These are phyloP conservation scores for Palaemon carinicauda DNA, from an alignment of 1,140 invertebrate species.

Conservation along the genomic window DNA sequence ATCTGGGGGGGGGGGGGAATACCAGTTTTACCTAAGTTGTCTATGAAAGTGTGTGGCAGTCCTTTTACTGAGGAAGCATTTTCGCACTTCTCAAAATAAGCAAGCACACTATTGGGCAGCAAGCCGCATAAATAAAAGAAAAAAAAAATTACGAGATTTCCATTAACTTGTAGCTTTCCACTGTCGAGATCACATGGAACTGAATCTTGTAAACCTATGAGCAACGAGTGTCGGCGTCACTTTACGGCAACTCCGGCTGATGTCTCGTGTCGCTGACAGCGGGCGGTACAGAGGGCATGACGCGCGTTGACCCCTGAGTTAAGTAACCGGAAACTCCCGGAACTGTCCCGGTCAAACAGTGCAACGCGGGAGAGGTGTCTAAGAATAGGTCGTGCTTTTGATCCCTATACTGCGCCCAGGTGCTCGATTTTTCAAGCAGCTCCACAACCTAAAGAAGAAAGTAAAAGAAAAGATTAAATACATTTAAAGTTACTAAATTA, in stretches of 20 bases:
- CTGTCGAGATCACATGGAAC: too few species aligned
- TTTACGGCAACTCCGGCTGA: conserved; percentile 26
- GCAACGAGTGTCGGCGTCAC: neutral
- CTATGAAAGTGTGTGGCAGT: too few species aligned
- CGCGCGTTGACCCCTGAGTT: conserved; percentile 65
- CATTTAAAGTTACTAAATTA: neutral
- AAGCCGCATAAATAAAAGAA: too few species aligned
- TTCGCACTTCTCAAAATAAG: too few species aligned
- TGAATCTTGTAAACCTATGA: too few species aligned
- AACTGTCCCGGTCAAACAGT: conserved; percentile 67
- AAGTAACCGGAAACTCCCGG: conserved; percentile 68
- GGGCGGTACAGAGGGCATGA: conserved; percentile 65
- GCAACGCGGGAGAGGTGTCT: conserved; percentile 66
- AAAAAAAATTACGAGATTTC: too few species aligned
- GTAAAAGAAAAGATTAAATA: conserved; percentile 39
- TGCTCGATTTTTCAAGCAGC: conserved; percentile 82
- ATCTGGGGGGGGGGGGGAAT: too few species aligned
- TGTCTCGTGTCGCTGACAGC: conserved; percentile 58
- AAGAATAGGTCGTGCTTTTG: conserved; percentile 98
- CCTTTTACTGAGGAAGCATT: too few species aligned
- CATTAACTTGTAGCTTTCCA: too few species aligned
- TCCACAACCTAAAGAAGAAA: conserved; percentile 72
- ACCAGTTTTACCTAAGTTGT: too few species aligned
- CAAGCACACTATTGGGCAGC: too few species aligned
- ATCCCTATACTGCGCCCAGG: conserved; percentile 97